Base-by-base conservation (phyloP, 2,888 invertebrate species). In the Nebria salina region DNA sequence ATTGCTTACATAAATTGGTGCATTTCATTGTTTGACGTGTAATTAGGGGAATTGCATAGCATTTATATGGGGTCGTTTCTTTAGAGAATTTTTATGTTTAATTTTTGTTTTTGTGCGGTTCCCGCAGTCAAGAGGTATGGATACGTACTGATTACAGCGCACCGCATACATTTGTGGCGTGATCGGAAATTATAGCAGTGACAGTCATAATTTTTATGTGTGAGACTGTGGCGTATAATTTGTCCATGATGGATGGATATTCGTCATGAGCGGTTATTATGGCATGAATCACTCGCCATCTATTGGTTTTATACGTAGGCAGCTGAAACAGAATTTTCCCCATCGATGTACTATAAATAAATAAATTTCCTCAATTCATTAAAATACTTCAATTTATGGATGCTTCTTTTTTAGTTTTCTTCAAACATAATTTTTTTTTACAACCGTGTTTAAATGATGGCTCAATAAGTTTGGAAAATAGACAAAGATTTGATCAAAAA, bases 191-290 rank as follows among this genome's bases (percentile, higher is more conserved):
- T 87, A 87, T 86, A 86, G 85, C 86, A 87, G 87, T 86, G 87
- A 87, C 87, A 87, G 87, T 87, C 86, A 86, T 88, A 87, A 88
- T 88, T 88, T 87, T 87, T 87, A 87, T 85, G 87, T 87, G 87
- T 86, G 86, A 86, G 87, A 84, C 86, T 86, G 85, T 86, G 84
- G 86, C 85, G 86, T 87, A 86, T 87, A 87, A 88, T 88, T 88
- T 88, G 86, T 87, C 86, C 86, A 86, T 88, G 88, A 88, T 88
- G 87, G 88, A 88, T 87, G 88, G 86, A 86, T 86, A 86, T 86
- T 85, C 87, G 86, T 85, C 86, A 85, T 86, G 87, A 87, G 87
- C 86, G 87, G 87, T 88, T 87, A 87, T 87, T 87, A 87, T 73
- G 68, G 82, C 82, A 77, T 5, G 54, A 54, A 8, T 54, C 54